Conservation (phyloP, 2,797 vertebrate species). For the Schizothorax lantsangensis region DNA sequence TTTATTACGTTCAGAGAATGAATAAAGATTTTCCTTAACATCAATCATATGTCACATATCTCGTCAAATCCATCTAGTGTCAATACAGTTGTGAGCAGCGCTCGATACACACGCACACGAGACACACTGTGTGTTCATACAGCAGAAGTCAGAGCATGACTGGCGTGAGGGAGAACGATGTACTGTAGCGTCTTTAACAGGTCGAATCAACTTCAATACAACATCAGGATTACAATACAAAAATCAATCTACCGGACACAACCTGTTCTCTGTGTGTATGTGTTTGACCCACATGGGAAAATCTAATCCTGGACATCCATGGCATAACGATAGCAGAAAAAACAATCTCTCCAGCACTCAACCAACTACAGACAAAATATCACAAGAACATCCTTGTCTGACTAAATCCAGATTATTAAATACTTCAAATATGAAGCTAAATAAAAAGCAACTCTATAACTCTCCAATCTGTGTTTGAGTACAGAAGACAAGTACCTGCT, state of each 20-base stretch:
- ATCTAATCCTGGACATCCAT: slow-evolving; percentile 70
- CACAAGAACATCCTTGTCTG: background rate
- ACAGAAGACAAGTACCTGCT: background rate
- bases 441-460: background rate
- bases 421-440: background rate
- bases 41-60: background rate
- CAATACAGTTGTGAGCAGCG: background rate
- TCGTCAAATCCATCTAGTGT: background rate
- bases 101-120: background rate
- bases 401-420: background rate
- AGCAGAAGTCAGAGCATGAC: background rate
- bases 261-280: slow-evolving; percentile 23
- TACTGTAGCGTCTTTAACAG: slow-evolving; percentile 63
- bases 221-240: slow-evolving; percentile 74
- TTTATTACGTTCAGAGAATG: background rate
- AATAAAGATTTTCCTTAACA: background rate
- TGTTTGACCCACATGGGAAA: slow-evolving; percentile 69
- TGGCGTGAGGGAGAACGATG: slow-evolving; percentile 66
- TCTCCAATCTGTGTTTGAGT: background rate
- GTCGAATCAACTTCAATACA: slow-evolving; percentile 65
- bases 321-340: slow-evolving; percentile 60
- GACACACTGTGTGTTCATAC: background rate
- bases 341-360: slow-evolving; percentile 36
- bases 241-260: slow-evolving; percentile 74
- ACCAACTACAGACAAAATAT: slow-evolving; percentile 32